Conservation (phyloP, 2,797 vertebrate genomes). For the Helostoma temminkii region DNA sequence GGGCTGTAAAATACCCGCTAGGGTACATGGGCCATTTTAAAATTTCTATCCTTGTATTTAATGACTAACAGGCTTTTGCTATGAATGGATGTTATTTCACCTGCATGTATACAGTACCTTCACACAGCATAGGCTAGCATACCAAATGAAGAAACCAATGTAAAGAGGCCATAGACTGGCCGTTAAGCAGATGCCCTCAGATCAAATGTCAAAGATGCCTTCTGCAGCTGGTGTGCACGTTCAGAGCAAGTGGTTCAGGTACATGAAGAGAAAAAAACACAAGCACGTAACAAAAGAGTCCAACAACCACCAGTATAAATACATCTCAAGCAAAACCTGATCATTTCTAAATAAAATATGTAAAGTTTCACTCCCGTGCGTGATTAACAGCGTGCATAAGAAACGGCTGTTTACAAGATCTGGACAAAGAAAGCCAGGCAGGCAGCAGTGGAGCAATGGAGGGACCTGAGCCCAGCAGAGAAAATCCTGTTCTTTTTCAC, state of each 20-base stretch:
- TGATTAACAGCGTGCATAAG: conserved; percentile 65
- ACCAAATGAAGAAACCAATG: conserved; percentile 12
- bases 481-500: conserved; percentile 80
- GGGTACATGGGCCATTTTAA: background rate
- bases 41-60: background rate
- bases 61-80: background rate
- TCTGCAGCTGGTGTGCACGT: conserved; percentile 41
- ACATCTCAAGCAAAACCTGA: conserved; percentile 51
- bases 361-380: conserved; percentile 47
- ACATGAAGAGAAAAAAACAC: conserved; percentile 27
- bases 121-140: conserved; percentile 12
- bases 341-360: conserved; percentile 55
- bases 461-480: conserved; percentile 64
- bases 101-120: background rate
- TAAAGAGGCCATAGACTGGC: conserved; percentile 18
- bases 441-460: conserved; percentile 45
- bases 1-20: background rate
- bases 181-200: conserved; percentile 46
- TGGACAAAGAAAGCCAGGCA: conserved; percentile 48
- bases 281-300: conserved; percentile 6
- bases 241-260: conserved; percentile 4
- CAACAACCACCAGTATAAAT: conserved; percentile 7
- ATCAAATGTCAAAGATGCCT: conserved; percentile 40
- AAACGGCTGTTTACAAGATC: conserved; percentile 71
- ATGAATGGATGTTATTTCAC: background rate